Base-by-base conservation (phyloP, 2,888 invertebrate genomes). In the Tetragnatha montana region DNA sequence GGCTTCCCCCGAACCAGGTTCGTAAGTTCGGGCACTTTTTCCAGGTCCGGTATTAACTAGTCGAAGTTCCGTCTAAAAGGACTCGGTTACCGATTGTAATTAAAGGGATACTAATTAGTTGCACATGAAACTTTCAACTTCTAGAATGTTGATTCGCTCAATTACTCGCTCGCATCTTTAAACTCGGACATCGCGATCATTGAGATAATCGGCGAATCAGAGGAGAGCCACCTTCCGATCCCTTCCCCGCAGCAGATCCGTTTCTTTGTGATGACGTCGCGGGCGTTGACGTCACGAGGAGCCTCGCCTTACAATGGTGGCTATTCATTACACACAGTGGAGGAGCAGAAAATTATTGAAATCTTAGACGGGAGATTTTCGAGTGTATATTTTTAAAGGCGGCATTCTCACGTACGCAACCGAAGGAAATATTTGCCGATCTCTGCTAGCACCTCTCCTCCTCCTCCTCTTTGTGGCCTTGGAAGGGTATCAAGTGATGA, bases 361-460 rank as follows among this genome's bases (percentile, higher is more conserved):
- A 86, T 35, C 51, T 60, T 60, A 60, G 60, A 60, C 60, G 60
- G 17, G 80, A 86, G 73, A 86, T 68, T 70, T 8, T 68, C 35
- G n/a, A 73, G 21, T 60, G 35, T 73, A 68, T 60, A 22, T 75
- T 83, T 74, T 74, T 68, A 21, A 81, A 73, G 73, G 17, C 35
- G 74, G 17, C 76, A 84, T 84, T 84, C 83, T 84, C 83, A 84
- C 83, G 83, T 84, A 84, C 68, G 83, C 83, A n/a, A 14, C 1
- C 35, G 35, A 35, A 35, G 19, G 49, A 19, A 47, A 8, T 75
- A 49, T 22, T 80, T 35, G 68, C 10, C 12, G 21, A 14, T 80
- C 17, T 35, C 49, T 8, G 35, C 35, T 35, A 35, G 14, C 8
- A 14, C 69, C 69, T n/a, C 69, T n/a, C 69, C 69, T n/a, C 10